Evolutionary conservation across 1,140 invertebrate species (phyloP).

Genomic region (Heterodera carotae): DNA sequence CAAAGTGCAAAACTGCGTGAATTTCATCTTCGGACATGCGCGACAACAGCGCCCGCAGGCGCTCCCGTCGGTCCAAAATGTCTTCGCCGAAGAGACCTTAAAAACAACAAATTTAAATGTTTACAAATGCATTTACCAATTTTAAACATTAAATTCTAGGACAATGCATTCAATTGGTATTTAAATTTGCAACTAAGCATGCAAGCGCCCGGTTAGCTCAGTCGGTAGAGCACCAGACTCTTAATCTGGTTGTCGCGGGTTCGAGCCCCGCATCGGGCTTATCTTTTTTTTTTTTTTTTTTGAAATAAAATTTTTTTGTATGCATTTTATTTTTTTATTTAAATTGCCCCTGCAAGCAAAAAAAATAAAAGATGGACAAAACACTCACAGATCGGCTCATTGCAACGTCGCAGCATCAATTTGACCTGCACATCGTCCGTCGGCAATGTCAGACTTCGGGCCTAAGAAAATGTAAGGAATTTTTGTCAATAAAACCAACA

Average conservation of each 20-base stretch:
- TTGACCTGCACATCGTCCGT: slow-evolving; percentile 64
- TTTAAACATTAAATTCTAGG: too few species aligned
- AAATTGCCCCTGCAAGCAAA: too few species aligned
- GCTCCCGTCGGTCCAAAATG: slow-evolving; percentile 61
- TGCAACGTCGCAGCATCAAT: slow-evolving; percentile 58
- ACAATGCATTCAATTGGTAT: too few species aligned
- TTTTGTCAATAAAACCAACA: too few species aligned
- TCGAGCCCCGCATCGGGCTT: neutral
- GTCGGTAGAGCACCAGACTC: slow-evolving; percentile 66
- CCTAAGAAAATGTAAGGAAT: neutral
- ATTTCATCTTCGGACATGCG: slow-evolving; percentile 60
- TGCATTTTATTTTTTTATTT: neutral
- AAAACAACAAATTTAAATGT: slow-evolving; percentile 25
- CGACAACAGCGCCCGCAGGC: slow-evolving; percentile 57
- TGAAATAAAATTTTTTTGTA: neutral
- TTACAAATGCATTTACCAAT: slow-evolving; percentile 15
- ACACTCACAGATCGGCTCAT: slow-evolving; percentile 63
- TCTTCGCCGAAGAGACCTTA: slow-evolving; percentile 63
- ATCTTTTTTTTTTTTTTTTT: neutral
- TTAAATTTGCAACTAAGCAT: neutral
- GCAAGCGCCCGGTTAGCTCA: slow-evolving; percentile 59
- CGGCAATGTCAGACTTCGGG: slow-evolving; percentile 43
- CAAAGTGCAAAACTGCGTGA: slow-evolving; percentile 51
- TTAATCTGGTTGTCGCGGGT: slow-evolving; percentile 63
- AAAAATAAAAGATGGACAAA: too few species aligned